phyloP scores from a whole-genome alignment of 64 coral and sea anemone genomes.

The Actinia tenebrosa region DNA sequence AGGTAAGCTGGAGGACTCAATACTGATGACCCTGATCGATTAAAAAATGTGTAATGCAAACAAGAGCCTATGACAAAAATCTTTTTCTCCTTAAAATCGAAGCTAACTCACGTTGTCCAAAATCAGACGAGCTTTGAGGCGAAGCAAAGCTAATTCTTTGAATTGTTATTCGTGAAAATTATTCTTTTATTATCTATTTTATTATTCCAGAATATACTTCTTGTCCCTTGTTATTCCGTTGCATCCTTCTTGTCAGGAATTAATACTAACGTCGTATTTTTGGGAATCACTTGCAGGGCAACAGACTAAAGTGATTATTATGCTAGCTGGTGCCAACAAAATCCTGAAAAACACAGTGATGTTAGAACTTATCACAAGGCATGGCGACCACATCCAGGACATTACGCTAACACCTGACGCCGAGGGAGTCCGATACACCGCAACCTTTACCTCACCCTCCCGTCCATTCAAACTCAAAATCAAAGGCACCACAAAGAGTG shows the following conservation, averaged over 20 bases:
- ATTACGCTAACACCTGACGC: constrained; percentile 12
- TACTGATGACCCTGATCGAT: no score
- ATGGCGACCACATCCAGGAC: constrained; percentile 38
- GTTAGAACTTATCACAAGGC: constrained; percentile 54
- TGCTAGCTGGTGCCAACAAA: constrained; percentile 61
- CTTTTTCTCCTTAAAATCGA: no score
- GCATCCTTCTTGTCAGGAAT: not conserved
- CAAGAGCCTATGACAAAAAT: no score
- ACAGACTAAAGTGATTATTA: constrained; percentile 42
- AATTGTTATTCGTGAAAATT: no score
- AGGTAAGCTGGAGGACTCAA: constrained; percentile 26
- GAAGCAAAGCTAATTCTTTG: no score
- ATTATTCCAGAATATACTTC: no score
- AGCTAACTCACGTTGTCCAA: no score
- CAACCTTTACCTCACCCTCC: constrained; percentile 39
- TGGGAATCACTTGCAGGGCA: constrained; percentile 1
- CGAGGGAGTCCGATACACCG: constrained; percentile 33
- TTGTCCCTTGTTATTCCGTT: not conserved
- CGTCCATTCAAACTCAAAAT: constrained; percentile 49
- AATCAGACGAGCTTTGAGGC: no score
- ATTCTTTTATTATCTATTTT: no score
- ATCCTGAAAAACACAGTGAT: constrained; percentile 24
- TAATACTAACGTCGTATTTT: not conserved
- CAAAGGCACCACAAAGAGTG: constrained; percentile 45
- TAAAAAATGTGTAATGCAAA: no score